phyloP scores from a whole-genome alignment of 2,113 vertebrate genomes.

The Amphiprion ocellaris region DNA sequence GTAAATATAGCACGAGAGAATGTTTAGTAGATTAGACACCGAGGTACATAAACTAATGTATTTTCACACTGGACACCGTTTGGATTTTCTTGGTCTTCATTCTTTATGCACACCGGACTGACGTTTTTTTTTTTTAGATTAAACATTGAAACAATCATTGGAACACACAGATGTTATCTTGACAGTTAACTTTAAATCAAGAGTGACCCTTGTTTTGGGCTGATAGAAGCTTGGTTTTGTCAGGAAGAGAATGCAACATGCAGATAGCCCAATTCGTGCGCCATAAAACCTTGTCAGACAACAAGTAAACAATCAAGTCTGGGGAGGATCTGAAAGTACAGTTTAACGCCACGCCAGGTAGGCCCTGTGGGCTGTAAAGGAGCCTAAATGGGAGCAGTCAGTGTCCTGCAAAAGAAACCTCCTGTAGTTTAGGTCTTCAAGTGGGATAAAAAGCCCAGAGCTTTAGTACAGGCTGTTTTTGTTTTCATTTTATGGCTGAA shows the following conservation, averaged over 20 bases:
- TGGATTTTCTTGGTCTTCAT: not conserved
- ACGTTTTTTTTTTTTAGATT: not conserved
- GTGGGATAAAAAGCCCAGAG: constrained; percentile 40
- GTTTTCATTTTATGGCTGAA: constrained; percentile 63
- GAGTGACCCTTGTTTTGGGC: not conserved
- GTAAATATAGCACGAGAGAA: not conserved
- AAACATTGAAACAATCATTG: not conserved
- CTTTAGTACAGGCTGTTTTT: constrained; percentile 52
- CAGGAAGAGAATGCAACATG: constrained; percentile 42
- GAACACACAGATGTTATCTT: not conserved
- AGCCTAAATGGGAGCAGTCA: constrained; percentile 64
- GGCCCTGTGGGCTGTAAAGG: constrained; percentile 64
- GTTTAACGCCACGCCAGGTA: constrained; percentile 74
- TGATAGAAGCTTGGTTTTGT: constrained; percentile 6
- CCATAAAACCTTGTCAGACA: constrained; percentile 73
- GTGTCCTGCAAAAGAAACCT: constrained; percentile 56
- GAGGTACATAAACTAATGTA: not conserved
- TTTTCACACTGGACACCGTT: constrained; percentile 21
- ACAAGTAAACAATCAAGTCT: constrained; percentile 75
- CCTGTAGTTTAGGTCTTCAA: constrained; percentile 64
- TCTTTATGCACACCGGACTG: not conserved
- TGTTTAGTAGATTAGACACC: not conserved
- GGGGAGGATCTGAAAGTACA: constrained; percentile 59
- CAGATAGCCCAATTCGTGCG: constrained; percentile 47
- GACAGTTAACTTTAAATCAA: not conserved